Conservation (phyloP, 2,113 vertebrate genomes). For the Salminus brasiliensis region DNA sequence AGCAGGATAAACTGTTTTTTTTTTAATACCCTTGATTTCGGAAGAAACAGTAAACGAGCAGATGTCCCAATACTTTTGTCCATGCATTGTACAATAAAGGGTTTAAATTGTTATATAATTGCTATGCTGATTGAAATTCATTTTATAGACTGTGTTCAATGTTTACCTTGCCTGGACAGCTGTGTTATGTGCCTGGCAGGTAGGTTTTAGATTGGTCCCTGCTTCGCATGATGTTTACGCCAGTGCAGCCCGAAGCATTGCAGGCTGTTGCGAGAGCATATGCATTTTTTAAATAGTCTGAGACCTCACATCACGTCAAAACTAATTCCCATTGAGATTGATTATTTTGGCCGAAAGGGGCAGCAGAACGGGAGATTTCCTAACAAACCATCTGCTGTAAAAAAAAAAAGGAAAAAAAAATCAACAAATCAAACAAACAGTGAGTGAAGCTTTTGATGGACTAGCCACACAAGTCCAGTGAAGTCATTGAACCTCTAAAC, state of each 20-base stretch:
- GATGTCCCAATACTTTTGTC: too few species aligned
- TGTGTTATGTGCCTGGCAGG: slow-evolving; percentile 23
- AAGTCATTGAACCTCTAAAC: slow-evolving; percentile 31
- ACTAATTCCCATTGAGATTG: neutral
- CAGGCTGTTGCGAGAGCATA: neutral
- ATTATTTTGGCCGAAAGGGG: slow-evolving; percentile 13
- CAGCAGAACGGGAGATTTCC: neutral
- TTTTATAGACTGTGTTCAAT: slow-evolving; percentile 5
- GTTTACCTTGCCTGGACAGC: neutral
- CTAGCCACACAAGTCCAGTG: slow-evolving; percentile 6
- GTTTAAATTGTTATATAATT: neutral
- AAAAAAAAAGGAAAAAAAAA: neutral
- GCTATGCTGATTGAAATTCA: neutral
- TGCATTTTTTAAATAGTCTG: slow-evolving; percentile 5
- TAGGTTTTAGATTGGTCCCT: slow-evolving; percentile 4
- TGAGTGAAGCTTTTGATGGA: slow-evolving; percentile 14
- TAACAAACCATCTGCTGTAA: slow-evolving; percentile 13
- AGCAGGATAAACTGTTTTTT: too few species aligned
- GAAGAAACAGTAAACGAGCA: too few species aligned
- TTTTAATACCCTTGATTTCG: too few species aligned
- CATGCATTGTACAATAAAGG: neutral
- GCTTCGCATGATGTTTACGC: neutral
- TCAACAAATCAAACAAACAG: slow-evolving; percentile 12
- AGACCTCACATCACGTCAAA: neutral
- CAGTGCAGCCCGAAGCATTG: neutral